A percentile compares a stretch with the other conserved stretches of the same genome.
Evolutionary conservation across 2,888 invertebrate species (phyloP).

Genomic region (Chydorus sphaericus): DNA sequence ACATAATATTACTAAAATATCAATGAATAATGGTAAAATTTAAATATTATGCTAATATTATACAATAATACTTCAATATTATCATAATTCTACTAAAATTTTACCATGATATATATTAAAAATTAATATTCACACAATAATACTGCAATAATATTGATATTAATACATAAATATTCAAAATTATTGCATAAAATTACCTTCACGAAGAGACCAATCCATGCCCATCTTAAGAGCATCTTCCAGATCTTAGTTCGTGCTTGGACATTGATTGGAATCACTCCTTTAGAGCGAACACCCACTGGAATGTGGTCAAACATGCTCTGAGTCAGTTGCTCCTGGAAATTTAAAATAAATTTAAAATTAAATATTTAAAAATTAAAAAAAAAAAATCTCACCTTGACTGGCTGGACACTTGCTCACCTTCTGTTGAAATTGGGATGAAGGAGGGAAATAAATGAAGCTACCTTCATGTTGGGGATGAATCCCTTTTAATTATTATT

Average conservation of each 20-base stretch:
- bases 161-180: background rate
- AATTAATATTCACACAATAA: background rate
- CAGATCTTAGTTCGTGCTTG: too few species aligned
- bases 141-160: background rate
- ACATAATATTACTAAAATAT: background rate
- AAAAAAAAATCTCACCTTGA: slow-evolving; percentile 26
- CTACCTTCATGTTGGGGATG: slow-evolving; percentile 93
- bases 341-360: slow-evolving; percentile 6
- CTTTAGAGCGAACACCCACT: slow-evolving; percentile 97
- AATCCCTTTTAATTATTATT: slow-evolving; percentile 98
- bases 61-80: background rate
- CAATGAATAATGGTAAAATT: background rate
- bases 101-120: too few species aligned
- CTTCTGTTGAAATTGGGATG: slow-evolving; percentile 87
- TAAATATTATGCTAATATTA: background rate
- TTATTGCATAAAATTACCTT: background rate
- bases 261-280: slow-evolving; percentile 97
- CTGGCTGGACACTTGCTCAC: slow-evolving; percentile 80
- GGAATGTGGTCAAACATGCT: slow-evolving; percentile 98
- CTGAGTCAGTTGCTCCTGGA: slow-evolving; percentile 83
- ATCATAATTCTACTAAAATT: background rate
- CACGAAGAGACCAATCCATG: slow-evolving; percentile 83
- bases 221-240: slow-evolving; percentile 99
- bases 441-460: slow-evolving; percentile 37
- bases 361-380: background rate